Evolutionary conservation across 1,140 invertebrate species (phyloP), one percentile per base, ranked within the genome.

Genomic region (Aphis craccivora): DNA sequence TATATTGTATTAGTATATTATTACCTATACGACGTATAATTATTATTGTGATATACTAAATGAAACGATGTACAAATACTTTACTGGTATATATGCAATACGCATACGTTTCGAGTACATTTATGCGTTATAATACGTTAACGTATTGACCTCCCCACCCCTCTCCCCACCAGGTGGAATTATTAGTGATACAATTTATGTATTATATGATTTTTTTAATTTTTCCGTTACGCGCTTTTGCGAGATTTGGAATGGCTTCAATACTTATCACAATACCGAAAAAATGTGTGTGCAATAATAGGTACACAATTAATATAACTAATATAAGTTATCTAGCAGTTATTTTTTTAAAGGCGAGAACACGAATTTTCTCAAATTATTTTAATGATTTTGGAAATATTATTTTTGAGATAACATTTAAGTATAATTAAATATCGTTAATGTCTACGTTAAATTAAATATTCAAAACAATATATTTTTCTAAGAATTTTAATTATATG

Each of bases 1-100:
- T 67, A 67, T 67, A 67, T 67, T 67, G 60, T 67, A 67, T 67
- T 67, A 67, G 30, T 67, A 67, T n/a, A 67, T 67, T n/a, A 67
- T 67, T 67, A 67, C 60, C 60, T 67, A 67, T 67, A n/a, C 60
- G 3, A 67, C 30, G 6, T 67, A 30, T n/a, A 67, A 67, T 67
- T n/a, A n/a, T 67, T 67, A 67, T 67, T 67, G n/a, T 67, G 30
- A n/a, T 67, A n/a, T 14, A 67, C 14, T 11, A 30, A 67, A 67
- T n/a, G 14, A 67, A 67, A n/a, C 60, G 30, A 18, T 30, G 11
- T 67, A n/a, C 30, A 0, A 11, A 67, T 18, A 67, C 30, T 67
- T 14, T n/a, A 67, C 30, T 4, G 60, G 14, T 67, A n/a, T 3
- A 25, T 55, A 30, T 0, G 55, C 6, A 60, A 25, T 55, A 30